Evolutionary conservation across 2,888 invertebrate genomes (phyloP).

Genomic region (Axea sp.): DNA sequence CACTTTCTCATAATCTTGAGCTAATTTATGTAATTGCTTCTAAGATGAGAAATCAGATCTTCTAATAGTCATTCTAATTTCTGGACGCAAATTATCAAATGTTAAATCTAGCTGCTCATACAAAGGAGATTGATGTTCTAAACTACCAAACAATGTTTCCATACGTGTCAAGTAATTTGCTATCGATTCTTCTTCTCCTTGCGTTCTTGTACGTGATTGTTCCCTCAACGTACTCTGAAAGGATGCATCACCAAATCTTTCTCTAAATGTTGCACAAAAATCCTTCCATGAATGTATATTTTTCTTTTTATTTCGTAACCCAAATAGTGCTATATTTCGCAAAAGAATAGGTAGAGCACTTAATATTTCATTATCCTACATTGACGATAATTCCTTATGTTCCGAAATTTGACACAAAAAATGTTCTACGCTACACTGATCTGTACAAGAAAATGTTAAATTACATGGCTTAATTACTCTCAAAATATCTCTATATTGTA

Average conservation of each 20-base stretch:
- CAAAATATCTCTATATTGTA: no score
- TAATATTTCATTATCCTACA: constrained; percentile 16
- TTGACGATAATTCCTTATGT: neutral
- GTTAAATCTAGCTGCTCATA: constrained; percentile 30
- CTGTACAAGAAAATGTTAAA: constrained; percentile 10
- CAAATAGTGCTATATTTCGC: constrained; percentile 4
- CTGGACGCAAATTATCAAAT: constrained; percentile 23
- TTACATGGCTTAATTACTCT: constrained; percentile 11
- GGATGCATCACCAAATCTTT: neutral
- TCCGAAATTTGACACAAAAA: constrained; percentile 27
- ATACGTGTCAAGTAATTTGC: constrained; percentile 14
- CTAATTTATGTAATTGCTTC: constrained; percentile 3
- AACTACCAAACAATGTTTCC: constrained; percentile 6
- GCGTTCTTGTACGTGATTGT: neutral
- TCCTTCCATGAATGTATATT: constrained; percentile 1
- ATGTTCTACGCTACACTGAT: constrained; percentile 11
- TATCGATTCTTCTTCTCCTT: constrained; percentile 18
- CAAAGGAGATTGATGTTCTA: neutral
- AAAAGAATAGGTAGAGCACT: constrained; percentile 2
- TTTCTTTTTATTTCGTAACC: constrained; percentile 8
- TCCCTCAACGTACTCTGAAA: constrained; percentile 18
- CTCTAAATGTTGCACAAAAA: constrained; percentile 6
- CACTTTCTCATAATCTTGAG: constrained; percentile 2
- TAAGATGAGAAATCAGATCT: constrained; percentile 19
- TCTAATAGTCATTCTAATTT: constrained; percentile 5